Conservation (phyloP, 2,113 vertebrate species). For the Onychostruthus taczanowskii region DNA sequence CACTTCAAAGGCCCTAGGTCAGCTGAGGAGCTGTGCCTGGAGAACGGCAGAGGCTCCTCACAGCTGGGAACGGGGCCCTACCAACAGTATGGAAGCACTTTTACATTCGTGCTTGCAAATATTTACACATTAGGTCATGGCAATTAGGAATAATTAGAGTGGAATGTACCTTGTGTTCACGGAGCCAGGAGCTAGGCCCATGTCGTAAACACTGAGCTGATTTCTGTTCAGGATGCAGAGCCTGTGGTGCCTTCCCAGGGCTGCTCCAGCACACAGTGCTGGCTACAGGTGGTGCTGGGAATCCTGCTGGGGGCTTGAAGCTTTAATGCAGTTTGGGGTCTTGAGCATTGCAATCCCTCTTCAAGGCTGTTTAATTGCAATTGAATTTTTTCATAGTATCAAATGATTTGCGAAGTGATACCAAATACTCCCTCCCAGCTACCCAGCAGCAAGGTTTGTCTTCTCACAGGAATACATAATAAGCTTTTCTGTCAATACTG, state of each 20-base stretch:
- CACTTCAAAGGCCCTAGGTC: background rate
- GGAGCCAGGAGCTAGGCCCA: background rate
- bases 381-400: background rate
- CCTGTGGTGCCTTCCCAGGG: background rate
- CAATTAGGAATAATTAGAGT: conserved; percentile 57
- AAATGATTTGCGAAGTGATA: background rate
- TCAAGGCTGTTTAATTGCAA: background rate
- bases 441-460: background rate
- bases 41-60: background rate
- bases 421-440: background rate
- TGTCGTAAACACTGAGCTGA: background rate
- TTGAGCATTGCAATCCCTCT: background rate
- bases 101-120: conserved; percentile 13
- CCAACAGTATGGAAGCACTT: conserved; percentile 51
- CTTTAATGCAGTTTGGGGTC: background rate
- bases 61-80: background rate
- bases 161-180: conserved; percentile 52
- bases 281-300: background rate
- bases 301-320: background rate
- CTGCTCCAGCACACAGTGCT: background rate
- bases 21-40: background rate
- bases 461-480: background rate
- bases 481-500: background rate
- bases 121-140: conserved; percentile 54
- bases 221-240: background rate